Base-by-base conservation (phyloP, 53 echinoderm and acorn worm genomes). In the Holothuria leucospilota region DNA sequence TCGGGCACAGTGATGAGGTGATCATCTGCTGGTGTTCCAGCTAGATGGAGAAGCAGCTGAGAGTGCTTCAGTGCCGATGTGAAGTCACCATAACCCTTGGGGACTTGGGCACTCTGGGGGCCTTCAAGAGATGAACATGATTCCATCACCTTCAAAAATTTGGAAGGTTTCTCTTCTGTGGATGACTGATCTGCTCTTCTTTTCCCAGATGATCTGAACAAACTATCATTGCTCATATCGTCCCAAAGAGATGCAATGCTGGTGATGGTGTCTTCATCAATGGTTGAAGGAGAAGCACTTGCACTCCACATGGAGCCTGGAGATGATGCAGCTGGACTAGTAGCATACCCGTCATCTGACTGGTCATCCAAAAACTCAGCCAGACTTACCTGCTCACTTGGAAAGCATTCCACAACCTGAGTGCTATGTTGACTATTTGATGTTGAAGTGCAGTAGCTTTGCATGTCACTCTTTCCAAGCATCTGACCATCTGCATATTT, bases 191-290 rank as follows among this genome's bases (percentile, higher is more conserved):
- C 30, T 42, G 39, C 68, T 9, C 27, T 30, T 66, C 68, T 83
- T 46, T 83, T 67, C n/a, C 26, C 65, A 38, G 84, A 83, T 66
- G 84, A 53, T 39, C 64, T 83, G 84, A 83, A 83, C 46, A 83
- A 53, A 62, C 89, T 86, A 39, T 86, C 86, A 53, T 87, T 86
- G 62, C 86, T 90, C 87, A 81, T 84, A 28, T 93, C 96, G 61
- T 96, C 96, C 90, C 93, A 85, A 6, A 94, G 77, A 28, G 93
- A 93, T 20, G 93, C 89, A 34, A 96, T 86, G 42, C 93, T 93
- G 86, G 77, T 89, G 65, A 89, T 96, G 51, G 95, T 95, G 73
- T 96, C 93, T 23, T 96, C 94, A 68, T 94, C 94, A 71, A 94
- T 88, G 69, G 70, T 49, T 30, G 86, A 81, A 24, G 87, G 87